Base-by-base conservation (phyloP, 2,113 vertebrate genomes). In the Empidonax alnorum region DNA sequence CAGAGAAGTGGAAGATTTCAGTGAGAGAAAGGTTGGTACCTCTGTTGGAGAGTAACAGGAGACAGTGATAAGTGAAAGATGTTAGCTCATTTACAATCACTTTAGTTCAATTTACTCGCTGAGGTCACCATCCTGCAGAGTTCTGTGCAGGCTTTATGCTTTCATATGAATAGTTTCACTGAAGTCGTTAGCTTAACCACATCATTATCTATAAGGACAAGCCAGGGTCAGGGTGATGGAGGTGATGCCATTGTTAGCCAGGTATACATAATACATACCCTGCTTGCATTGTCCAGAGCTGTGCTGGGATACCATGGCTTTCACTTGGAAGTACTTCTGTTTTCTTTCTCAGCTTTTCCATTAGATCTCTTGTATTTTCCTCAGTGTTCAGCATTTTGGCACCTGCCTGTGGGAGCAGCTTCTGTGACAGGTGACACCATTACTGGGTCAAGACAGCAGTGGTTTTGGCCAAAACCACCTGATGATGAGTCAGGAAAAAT, bases 11-110 rank as follows among this genome's bases (percentile, higher is more conserved):
- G 96, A 96, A 97, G 93, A 97, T 96, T 96, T 86, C 92, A 82
- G 80, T 20, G 47, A 76, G 63, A 87, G 89, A 85, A 87, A 90
- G 94, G 85, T 78, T 94, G 94, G 85, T 95, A 87, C 88, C 85
- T 95, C 83, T 46, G 27, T 41, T 94, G 88, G 76, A 96, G 92
- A 82, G 86, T 61, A 92, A 75, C 80, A 55, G 90, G 86, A 95
- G 86, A 83, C 86, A 95, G 88, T 89, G 92, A 86, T 89, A 95
- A 94, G 75, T 96, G 96, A 96, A 96, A 92, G 92, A 94, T 69
- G 77, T 94, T 93, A 97, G 92, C 92, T 97, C 96, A 68, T 95
- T 96, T 96, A 93, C 94, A 92, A 96, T 95, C 82, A 86, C 92
- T 96, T 96, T 44, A 96, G 94, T 93, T 90, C 94, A 84, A 81